Evolutionary conservation across 1,140 invertebrate species (phyloP), one percentile per base, ranked within the genome.

Genomic region (Coptotermes formosanus): DNA sequence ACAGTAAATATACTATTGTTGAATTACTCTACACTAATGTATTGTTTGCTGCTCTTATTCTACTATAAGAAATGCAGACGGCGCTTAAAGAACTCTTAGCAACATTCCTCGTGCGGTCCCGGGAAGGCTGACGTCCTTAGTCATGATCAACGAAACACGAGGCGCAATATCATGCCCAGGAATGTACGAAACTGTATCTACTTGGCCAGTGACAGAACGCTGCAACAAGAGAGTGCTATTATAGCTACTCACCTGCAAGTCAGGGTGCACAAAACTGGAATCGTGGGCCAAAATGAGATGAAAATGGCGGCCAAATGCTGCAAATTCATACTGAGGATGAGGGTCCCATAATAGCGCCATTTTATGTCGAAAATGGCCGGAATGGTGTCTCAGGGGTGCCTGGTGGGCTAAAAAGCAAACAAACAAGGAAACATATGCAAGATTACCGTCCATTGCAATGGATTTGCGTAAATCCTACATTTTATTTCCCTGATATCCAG

Each of bases 271-370:
- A 87, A 95, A 94, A 25, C 92, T 91, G 12, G 92, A 90, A 86
- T 95, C 92, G 85, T 93, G 93, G 25, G 91, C 89, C 19, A 95
- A 89, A 44, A 92, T 89, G 30, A 95, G 89, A 81, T 92, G 92
- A 88, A 95, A 92, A 59, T 89, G 89, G 82, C 89, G 90, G 0
- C 93, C 94, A 88, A 95, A 95, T 19, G 93, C 94, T 14, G 91
- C 91, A 69, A 95, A 94, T 88, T 93, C 92, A 87, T 96, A 96
- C 86, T 94, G 92, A 3, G 95, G 95, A 91, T 95, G 94, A 25
- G 94, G 94, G 89, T 96, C 95, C 95, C 95, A 96, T 32, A 95
- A 90, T 89, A 92, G 90, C 21, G 93, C 93, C 32, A 90, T 91
- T 85, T 92, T 91, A 85, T 92, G 93, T 38, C 94, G 92, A 89